A percentile compares a stretch with the other conserved stretches of the same genome.
These are phyloP conservation scores for Climacteris rufus DNA, from an alignment of 2,113 vertebrate genomes.

Conservation along the genomic window DNA sequence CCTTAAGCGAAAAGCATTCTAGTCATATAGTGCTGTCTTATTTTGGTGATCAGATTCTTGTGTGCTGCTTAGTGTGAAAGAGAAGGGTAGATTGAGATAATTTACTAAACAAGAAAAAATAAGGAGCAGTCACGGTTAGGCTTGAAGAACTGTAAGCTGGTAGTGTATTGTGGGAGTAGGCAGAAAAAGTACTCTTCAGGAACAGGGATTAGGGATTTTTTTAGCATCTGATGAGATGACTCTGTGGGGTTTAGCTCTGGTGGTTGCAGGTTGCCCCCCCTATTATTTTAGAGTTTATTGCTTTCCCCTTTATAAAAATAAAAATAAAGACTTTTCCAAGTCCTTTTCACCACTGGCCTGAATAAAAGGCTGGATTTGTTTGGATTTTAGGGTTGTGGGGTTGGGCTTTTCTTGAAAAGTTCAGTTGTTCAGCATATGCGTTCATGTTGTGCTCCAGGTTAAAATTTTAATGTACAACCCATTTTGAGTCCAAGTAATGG, in stretches of 20 bases:
- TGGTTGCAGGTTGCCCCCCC: not conserved
- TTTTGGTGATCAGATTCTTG: not conserved
- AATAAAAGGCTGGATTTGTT: not conserved
- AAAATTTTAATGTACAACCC: not conserved
- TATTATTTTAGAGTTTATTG: not conserved
- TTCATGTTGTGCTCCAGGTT: not conserved
- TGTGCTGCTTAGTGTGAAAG: not conserved
- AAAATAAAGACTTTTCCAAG: not conserved
- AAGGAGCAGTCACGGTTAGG: not conserved
- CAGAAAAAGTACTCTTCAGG: not conserved
- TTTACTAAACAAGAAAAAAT: not conserved
- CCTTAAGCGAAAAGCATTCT: not conserved
- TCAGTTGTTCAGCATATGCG: not conserved
- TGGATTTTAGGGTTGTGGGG: not conserved
- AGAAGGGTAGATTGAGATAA: not conserved
- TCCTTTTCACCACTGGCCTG: not conserved
- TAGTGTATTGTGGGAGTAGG: not conserved
- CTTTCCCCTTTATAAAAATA: not conserved
- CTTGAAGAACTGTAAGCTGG: not conserved
- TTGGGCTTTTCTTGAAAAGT: not conserved
- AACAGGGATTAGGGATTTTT: not conserved
- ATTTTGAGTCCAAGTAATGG: not conserved
- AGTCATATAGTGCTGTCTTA: not conserved
- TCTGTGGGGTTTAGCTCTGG: not conserved
- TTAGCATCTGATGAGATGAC: not conserved